Evolutionary conservation across 2,113 vertebrate genomes (phyloP), one percentile per base, ranked within the genome.

Genomic region (Paradoxurus hermaphroditus): DNA sequence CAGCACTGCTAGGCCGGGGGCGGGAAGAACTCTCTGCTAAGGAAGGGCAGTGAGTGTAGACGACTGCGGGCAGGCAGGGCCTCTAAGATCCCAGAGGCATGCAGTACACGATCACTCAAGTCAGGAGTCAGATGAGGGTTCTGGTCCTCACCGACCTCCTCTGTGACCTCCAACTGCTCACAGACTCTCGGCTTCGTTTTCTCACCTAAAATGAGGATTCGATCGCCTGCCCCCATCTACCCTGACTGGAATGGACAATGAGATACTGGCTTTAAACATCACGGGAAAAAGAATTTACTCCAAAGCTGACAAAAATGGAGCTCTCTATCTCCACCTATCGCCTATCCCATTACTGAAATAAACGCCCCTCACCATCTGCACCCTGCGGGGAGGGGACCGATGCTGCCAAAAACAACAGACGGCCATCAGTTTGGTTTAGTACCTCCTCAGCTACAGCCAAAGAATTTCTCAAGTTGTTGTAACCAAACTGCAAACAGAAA

Each of bases 391-490:
- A 92, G 46, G 39, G 70, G 53, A 46, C 10, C 9, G 39, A 92
- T 21, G 91, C 67, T 89, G 73, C 94, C 93, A 92, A 88, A 96
- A 87, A 72, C 62, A 96, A 97, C 77, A 25, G 49, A 44, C 31
- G 21, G 59, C 67, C 89, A 75, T 91, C 70, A 67, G 72, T 67
- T 39, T 83, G 89, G 39, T n/a, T 94, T 92, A 92, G 83, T 62
- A 11, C 5, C 36, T 49, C 36, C 53, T 91, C 46, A 46, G 2
- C 62, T 36, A 53, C 7, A 95, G 79, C 73, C 96, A 85, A 96
- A 97, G 86, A 97, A 97, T 44, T 62, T 90, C 77, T 95, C 81
- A 96, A 94, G 94, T 87, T 96, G 87, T 93, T 73, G 85, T 59
- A 93, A 95, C 39, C 39, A 70, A 82, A 95, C 25, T n/a, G 51